Conservation (phyloP, 2,797 vertebrate species). For the Enteromius thamalakanensis region DNA sequence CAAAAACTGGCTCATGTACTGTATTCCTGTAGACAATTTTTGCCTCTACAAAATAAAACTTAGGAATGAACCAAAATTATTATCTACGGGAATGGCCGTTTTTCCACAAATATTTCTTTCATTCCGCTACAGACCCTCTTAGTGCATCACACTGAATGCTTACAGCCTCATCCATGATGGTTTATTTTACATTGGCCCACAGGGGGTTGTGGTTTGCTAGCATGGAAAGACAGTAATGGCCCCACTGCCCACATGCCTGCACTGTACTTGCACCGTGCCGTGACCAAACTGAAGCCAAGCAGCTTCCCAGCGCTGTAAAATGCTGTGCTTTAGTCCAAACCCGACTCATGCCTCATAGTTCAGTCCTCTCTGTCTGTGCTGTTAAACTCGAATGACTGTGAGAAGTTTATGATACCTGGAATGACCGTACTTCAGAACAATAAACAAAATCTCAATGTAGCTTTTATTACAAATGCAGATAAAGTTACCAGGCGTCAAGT, state of each 20-base stretch:
- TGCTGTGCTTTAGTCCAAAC: conserved; percentile 54
- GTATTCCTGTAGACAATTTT: background rate
- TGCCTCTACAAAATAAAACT: background rate
- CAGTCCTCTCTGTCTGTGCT: conserved; percentile 33
- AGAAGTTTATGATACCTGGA: background rate
- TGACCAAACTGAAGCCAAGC: conserved; percentile 56
- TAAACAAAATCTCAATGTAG: background rate
- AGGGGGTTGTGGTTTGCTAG: conserved; percentile 44
- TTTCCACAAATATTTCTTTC: conserved; percentile 4
- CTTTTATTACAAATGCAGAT: background rate
- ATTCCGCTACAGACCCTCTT: background rate
- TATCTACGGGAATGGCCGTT: background rate
- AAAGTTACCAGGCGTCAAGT: background rate
- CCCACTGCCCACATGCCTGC: conserved; percentile 45
- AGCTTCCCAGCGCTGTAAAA: conserved; percentile 67
- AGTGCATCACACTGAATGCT: conserved; percentile 38
- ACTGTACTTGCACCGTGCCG: conserved; percentile 32
- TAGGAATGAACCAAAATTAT: background rate
- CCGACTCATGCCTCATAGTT: conserved; percentile 53
- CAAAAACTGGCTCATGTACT: background rate
- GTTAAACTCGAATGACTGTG: conserved; percentile 29
- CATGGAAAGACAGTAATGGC: conserved; percentile 36
- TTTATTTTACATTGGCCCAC: conserved; percentile 53
- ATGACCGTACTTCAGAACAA: background rate
- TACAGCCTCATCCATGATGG: conserved; percentile 42